Conservation (phyloP, 2,113 vertebrate genomes). For the Prietella phreatophila region DNA sequence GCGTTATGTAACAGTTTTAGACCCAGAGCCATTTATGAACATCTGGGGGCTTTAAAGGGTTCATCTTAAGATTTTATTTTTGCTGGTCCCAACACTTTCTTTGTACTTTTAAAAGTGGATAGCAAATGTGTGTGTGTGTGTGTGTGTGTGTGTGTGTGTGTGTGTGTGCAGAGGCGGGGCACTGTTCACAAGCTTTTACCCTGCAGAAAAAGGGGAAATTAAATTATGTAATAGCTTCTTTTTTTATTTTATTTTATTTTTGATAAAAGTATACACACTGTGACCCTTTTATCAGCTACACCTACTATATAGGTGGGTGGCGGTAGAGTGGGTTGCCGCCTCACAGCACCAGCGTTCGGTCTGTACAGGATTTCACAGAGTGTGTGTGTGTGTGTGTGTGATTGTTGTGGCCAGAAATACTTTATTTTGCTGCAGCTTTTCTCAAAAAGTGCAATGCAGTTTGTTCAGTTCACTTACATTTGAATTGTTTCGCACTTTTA, state of each 20-base stretch:
- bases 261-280: background rate
- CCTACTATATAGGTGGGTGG: background rate
- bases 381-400: too few relatives aligned
- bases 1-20: conserved; percentile 28
- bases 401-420: too few relatives aligned
- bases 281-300: background rate
- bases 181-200: background rate
- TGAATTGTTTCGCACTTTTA: too few relatives aligned
- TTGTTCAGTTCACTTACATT: too few relatives aligned
- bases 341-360: background rate
- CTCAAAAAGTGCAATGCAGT: too few relatives aligned
- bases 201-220: background rate
- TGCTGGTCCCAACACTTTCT: background rate
- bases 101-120: background rate
- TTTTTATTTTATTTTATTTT: background rate
- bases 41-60: background rate
- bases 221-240: background rate
- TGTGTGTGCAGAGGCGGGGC: background rate
- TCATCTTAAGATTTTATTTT: background rate
- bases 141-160: background rate
- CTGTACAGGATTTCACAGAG: too few relatives aligned
- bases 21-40: background rate
- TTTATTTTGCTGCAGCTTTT: too few relatives aligned
- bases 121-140: background rate
- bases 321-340: background rate